A percentile compares a stretch with the other conserved stretches of the same genome.
Evolutionary conservation across 2,113 vertebrate species (phyloP).

Genomic region (Psilopsiagon aurifrons): DNA sequence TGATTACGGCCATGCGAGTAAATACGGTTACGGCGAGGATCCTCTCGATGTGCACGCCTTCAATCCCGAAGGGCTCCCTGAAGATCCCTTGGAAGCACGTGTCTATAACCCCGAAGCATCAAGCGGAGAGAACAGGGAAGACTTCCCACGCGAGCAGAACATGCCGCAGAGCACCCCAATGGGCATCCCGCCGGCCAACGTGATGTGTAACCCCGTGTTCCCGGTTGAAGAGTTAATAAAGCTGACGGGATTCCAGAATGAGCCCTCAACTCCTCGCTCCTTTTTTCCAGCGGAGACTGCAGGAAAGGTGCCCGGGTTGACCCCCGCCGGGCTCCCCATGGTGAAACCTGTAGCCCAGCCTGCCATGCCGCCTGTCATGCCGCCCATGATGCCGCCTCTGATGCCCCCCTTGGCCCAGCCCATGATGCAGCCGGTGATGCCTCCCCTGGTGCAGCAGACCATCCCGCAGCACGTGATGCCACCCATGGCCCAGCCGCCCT

Average conservation of each 20-base stretch:
- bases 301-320: constrained; percentile 63
- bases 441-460: constrained; percentile 14
- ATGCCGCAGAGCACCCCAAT: constrained; percentile 23
- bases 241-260: constrained; percentile 49
- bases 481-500: constrained; percentile 44
- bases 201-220: constrained; percentile 61
- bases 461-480: constrained; percentile 55
- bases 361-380: background rate
- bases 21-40: constrained; percentile 80
- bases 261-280: constrained; percentile 29
- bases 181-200: background rate
- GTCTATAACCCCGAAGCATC: constrained; percentile 65
- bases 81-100: constrained; percentile 68
- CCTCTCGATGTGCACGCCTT: constrained; percentile 70
- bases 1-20: constrained; percentile 93
- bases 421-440: constrained; percentile 56
- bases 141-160: constrained; percentile 61
- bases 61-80: constrained; percentile 57
- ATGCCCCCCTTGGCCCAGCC: constrained; percentile 64
- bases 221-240: constrained; percentile 70
- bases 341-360: constrained; percentile 65
- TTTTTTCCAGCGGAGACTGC: constrained; percentile 68
- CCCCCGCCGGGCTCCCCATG: constrained; percentile 50
- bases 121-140: constrained; percentile 61
- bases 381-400: constrained; percentile 29